phyloP scores from a whole-genome alignment of 1,140 invertebrate species.

The Leptopilina boulardi region DNA sequence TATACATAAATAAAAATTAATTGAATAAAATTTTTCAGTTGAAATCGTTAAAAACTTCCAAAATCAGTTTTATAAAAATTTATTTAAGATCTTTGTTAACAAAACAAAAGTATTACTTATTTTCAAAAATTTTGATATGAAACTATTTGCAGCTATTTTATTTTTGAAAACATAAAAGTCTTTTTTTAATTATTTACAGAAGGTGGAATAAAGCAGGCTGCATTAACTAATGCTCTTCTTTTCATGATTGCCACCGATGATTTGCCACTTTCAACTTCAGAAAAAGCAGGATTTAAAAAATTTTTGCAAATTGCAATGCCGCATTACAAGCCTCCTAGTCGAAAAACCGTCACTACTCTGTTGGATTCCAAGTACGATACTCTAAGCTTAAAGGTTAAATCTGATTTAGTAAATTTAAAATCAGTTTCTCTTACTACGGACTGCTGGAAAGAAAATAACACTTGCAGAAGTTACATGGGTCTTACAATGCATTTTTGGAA shows the following conservation, averaged over 20 bases:
- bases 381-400: slow-evolving; percentile 50
- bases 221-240: slow-evolving; percentile 43
- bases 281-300: slow-evolving; percentile 68
- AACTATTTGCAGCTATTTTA: too few species aligned
- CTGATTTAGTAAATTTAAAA: slow-evolving; percentile 42
- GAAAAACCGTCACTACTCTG: slow-evolving; percentile 53
- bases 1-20: too few species aligned
- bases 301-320: slow-evolving; percentile 64
- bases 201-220: neutral
- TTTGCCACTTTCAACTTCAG: slow-evolving; percentile 65
- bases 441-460: slow-evolving; percentile 58
- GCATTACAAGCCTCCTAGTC: slow-evolving; percentile 64
- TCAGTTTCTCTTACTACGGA: slow-evolving; percentile 59
- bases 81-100: too few species aligned
- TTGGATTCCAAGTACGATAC: slow-evolving; percentile 64
- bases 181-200: too few species aligned
- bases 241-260: slow-evolving; percentile 67
- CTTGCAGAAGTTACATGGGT: slow-evolving; percentile 56
- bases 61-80: too few species aligned
- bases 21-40: too few species aligned
- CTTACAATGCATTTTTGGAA: slow-evolving; percentile 51
- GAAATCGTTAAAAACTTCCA: too few species aligned
- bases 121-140: too few species aligned
- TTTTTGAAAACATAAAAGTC: too few species aligned
- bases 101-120: too few species aligned